A percentile compares a stretch with the other conserved stretches of the same genome.
Evolutionary conservation across 92 coral and sea anemone genomes (phyloP).

Genomic region (Palythoa grandis): DNA sequence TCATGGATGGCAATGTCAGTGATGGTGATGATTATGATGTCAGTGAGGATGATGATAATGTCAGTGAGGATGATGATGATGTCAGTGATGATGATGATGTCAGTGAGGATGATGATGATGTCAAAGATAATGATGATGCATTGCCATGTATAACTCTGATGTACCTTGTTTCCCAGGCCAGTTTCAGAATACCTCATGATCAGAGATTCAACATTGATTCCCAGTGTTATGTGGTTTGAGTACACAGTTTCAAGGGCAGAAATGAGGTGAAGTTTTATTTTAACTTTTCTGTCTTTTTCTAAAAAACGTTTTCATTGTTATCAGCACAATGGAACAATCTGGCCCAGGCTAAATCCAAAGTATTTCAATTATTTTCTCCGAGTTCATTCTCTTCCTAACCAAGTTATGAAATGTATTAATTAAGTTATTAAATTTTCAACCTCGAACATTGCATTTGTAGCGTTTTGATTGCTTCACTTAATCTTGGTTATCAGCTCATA

Average conservation of each 20-base stretch:
- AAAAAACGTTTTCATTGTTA: no score
- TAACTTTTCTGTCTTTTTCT: background rate
- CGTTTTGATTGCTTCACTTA: no score
- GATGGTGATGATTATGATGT: background rate
- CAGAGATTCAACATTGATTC: constrained; percentile 95
- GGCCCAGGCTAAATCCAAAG: no score
- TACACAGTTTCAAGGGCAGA: constrained; percentile 97
- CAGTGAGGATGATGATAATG: background rate
- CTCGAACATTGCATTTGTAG: no score
- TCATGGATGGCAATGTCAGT: no score
- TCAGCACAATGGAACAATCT: no score
- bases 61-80: background rate
- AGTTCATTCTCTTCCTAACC: no score
- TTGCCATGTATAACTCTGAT: background rate
- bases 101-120: background rate
- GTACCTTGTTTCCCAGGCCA: constrained; percentile 67
- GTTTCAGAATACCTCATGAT: constrained; percentile 92
- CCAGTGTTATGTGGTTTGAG: constrained; percentile 99
- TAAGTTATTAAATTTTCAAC: no score
- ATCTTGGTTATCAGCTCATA: no score
- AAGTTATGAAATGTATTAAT: no score
- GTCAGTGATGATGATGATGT: background rate
- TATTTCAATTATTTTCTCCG: no score
- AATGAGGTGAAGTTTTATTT: constrained; percentile 71
- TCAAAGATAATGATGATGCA: background rate